These are phyloP conservation scores for Leptinotarsa lineolata DNA, from an alignment of 1,140 invertebrate species.

Conservation along the genomic window DNA sequence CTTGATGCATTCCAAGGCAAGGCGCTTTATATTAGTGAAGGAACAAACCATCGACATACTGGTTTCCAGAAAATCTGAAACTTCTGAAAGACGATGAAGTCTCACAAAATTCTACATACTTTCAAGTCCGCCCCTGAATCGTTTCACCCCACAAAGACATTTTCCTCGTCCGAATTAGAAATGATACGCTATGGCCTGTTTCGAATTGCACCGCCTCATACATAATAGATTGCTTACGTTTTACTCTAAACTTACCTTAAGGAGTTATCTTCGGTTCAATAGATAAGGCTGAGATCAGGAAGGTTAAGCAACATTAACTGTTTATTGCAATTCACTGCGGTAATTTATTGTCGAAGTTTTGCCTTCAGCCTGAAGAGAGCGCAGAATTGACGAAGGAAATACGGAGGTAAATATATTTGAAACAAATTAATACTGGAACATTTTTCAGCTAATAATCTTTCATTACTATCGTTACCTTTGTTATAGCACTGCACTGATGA, in stretches of 20 bases:
- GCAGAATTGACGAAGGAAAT: not conserved
- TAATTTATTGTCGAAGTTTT: constrained; percentile 28
- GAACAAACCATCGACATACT: too few relatives aligned
- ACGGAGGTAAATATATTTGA: too few relatives aligned
- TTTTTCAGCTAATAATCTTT: too few relatives aligned
- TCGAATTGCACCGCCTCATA: constrained; percentile 42
- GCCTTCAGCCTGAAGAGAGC: not conserved
- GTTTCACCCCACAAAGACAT: constrained; percentile 6
- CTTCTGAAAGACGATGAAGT: too few relatives aligned
- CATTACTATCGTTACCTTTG: too few relatives aligned
- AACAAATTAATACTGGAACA: too few relatives aligned
- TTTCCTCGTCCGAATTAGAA: constrained; percentile 40
- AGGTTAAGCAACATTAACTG: constrained; percentile 57
- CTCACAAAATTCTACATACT: too few relatives aligned
- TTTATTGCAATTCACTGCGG: constrained; percentile 51
- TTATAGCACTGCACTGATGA: too few relatives aligned
- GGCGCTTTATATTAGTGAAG: too few relatives aligned
- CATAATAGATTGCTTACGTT: constrained; percentile 56
- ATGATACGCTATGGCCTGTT: constrained; percentile 31
- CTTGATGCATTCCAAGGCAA: too few relatives aligned
- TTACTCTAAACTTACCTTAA: constrained; percentile 51
- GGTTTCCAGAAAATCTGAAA: too few relatives aligned
- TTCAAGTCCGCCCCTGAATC: not conserved
- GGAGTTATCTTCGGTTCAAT: constrained; percentile 52
- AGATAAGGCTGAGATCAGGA: constrained; percentile 53